phyloP scores from a whole-genome alignment of 2,113 vertebrate genomes.

The Gnathonemus longibarbis region DNA sequence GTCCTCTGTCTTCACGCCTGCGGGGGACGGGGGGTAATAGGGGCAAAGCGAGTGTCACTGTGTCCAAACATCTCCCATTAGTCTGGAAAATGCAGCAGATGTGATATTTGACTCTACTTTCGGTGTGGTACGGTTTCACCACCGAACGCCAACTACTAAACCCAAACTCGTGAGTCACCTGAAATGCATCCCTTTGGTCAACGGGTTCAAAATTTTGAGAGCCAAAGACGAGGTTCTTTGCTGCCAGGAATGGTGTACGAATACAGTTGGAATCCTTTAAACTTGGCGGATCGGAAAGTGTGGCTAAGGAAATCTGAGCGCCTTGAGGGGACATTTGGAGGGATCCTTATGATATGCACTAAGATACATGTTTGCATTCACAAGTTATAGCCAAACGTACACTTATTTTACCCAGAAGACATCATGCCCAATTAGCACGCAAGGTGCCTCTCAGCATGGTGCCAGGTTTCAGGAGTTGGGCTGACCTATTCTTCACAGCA shows the following conservation, averaged over 20 bases:
- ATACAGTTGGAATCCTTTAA: not conserved
- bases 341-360: not conserved
- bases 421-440: not conserved
- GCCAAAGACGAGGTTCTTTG: not conserved
- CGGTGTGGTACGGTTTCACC: not conserved
- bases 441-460: not conserved
- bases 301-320: not conserved
- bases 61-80: not conserved
- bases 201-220: not conserved
- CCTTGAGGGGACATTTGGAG: not conserved
- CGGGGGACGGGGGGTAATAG: slow-evolving; percentile 1
- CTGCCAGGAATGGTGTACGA: not conserved
- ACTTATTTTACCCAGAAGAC: not conserved
- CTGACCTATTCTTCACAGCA: not conserved
- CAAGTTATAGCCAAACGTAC: not conserved
- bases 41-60: not conserved
- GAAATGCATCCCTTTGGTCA: not conserved
- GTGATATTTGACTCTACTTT: not conserved
- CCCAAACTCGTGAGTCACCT: not conserved
- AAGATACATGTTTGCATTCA: not conserved
- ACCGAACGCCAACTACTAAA: not conserved
- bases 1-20: slow-evolving; percentile 71
- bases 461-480: slow-evolving; percentile 1
- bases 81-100: not conserved
- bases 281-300: not conserved